Evolutionary conservation across 1,140 invertebrate genomes (phyloP), one percentile per base, ranked within the genome.

Genomic region (Megathymus violae): DNA sequence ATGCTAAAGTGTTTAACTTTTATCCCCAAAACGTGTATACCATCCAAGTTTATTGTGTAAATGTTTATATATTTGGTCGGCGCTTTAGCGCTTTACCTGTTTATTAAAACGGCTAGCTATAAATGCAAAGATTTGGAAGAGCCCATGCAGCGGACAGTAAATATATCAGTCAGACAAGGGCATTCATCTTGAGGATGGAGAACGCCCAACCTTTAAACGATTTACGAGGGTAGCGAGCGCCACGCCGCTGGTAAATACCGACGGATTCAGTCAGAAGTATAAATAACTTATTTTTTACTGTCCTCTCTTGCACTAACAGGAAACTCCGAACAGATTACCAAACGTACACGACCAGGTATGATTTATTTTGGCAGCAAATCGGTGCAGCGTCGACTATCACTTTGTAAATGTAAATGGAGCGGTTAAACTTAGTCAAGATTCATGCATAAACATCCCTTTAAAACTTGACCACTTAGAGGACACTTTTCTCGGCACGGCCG

Each of bases 191-290:
- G 69, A 83, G 76, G 76, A 84, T 82, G 77, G 71, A 78, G 74
- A 81, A 80, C 80, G 78, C 76, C 82, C 82, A 85, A 84, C 82
- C 83, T 85, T 86, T 82, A 82, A 86, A 81, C 79, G 85, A 88
- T 88, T 88, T 85, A 88, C 82, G 85, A 86, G 78, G 78, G 79
- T 73, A 67, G 62, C 73, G 74, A 67, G 70, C 66, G 69, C 72
- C n/a, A n/a, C 43, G 36, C 13, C 4, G 41, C 65, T 77, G 70
- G 77, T 84, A 82, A 82, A 88, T 78, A 83, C 74, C 71, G 70
- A 69, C 67, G 74, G 73, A 71, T 70, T 69, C 64, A 65, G 62
- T 66, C 70, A 69, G 60, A 71, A 67, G 59, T 62, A 84, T 81
- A 82, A 82, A 85, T 78, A 79, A 76, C 63, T 16, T 34, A 17